Percentiles rank a stretch among this genome's conserved stretches.
These are phyloP conservation scores for Cranoglanis bouderius DNA, from an alignment of 2,113 vertebrate species.

Conservation along the genomic window DNA sequence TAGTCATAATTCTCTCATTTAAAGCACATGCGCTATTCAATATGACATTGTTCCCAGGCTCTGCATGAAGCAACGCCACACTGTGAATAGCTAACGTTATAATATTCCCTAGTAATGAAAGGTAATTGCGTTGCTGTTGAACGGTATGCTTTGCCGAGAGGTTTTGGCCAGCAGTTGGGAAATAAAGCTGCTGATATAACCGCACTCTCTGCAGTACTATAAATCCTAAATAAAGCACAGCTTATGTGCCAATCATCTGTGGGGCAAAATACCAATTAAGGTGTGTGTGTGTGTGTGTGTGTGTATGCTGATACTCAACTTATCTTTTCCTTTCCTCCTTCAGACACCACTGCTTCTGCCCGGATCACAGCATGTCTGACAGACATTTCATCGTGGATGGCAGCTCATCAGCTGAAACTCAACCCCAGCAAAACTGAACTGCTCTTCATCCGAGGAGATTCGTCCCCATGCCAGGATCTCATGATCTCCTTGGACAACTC, in stretches of 20 bases:
- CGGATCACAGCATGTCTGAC: too few species aligned
- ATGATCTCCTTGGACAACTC: too few species aligned
- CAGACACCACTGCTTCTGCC: too few species aligned
- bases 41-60: neutral
- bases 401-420: too few species aligned
- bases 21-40: neutral
- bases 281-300: neutral
- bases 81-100: neutral
- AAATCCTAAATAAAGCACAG: conserved; percentile 41
- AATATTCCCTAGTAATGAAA: conserved; percentile 17
- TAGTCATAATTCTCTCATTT: neutral
- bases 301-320: too few species aligned
- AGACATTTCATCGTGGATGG: too few species aligned
- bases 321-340: too few species aligned
- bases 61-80: neutral
- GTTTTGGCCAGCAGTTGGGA: conserved; percentile 16
- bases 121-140: conserved; percentile 18
- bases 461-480: too few species aligned
- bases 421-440: too few species aligned
- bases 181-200: conserved; percentile 6
- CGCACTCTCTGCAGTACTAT: conserved; percentile 34
- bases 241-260: conserved; percentile 12
- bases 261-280: conserved; percentile 16
- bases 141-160: neutral
- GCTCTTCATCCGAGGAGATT: too few species aligned